phyloP scores from a whole-genome alignment of 2,888 invertebrate species.

The Hedya salicella region DNA sequence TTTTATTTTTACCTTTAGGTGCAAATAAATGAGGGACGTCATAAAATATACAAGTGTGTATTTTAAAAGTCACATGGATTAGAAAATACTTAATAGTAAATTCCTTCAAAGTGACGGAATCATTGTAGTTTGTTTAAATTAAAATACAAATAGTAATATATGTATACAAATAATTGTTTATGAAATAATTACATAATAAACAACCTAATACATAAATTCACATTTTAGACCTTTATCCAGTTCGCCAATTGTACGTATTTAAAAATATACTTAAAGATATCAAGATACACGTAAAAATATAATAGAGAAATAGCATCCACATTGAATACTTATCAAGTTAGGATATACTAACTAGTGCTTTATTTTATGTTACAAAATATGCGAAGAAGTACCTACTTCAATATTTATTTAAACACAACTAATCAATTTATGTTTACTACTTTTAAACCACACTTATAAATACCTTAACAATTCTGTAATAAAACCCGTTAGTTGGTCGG shows the following conservation, averaged over 20 bases:
- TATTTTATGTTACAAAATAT: not conserved
- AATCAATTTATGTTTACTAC: not conserved
- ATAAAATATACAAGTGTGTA: not conserved
- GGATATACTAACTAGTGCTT: not conserved
- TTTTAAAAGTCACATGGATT: too few relatives aligned
- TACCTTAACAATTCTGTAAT: not conserved
- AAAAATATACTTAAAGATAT: not conserved
- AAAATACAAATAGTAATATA: too few relatives aligned
- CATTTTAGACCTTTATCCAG: not conserved
- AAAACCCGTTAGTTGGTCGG: not conserved
- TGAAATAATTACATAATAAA: not conserved
- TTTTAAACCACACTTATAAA: not conserved
- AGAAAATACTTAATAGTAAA: not conserved
- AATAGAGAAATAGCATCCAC: not conserved
- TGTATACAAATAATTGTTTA: not conserved
- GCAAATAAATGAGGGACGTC: not conserved
- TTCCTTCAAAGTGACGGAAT: too few relatives aligned
- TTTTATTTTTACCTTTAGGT: slow-evolving; percentile 54
- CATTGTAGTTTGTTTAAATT: too few relatives aligned
- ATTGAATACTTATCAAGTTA: not conserved
- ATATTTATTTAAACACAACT: not conserved
- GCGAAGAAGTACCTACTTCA: not conserved
- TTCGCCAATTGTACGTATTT: not conserved
- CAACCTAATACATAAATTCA: not conserved
- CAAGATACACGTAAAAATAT: not conserved